Percentiles rank a stretch among this genome's conserved stretches.
These are phyloP conservation scores for Rafetus swinhoei DNA, from an alignment of 2,113 vertebrate genomes.

Conservation along the genomic window DNA sequence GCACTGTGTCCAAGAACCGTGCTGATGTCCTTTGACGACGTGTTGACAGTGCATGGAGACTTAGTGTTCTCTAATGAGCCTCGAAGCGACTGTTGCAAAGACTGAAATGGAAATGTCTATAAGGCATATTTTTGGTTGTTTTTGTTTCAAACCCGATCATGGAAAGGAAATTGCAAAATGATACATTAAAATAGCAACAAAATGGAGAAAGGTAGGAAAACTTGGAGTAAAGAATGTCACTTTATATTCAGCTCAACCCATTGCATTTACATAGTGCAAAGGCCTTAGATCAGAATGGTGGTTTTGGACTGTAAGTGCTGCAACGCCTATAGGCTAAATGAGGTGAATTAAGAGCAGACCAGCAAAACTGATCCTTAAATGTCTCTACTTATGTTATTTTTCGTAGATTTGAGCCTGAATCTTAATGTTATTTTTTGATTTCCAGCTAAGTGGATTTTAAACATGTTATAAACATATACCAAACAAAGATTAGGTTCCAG, in stretches of 20 bases:
- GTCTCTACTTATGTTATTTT: neutral
- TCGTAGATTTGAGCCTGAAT: slow-evolving; percentile 17
- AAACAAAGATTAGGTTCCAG: neutral
- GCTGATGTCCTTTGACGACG: neutral
- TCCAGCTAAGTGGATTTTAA: neutral
- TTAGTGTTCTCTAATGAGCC: neutral
- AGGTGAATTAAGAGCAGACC: slow-evolving; percentile 21
- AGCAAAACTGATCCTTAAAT: slow-evolving; percentile 33
- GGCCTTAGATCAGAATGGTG: neutral
- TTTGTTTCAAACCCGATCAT: neutral
- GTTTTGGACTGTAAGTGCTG: slow-evolving; percentile 27
- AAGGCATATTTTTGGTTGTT: rapidly evolving
- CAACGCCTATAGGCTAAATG: neutral
- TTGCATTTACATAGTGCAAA: neutral
- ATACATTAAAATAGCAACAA: neutral
- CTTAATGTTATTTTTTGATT: neutral
- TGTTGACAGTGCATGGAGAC: rapidly evolving
- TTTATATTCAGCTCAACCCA: neutral
- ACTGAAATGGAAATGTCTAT: neutral
- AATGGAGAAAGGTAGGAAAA: neutral
- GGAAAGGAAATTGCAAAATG: slow-evolving; percentile 15
- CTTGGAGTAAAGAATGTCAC: neutral
- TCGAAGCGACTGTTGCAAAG: neutral
- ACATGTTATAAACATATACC: neutral
- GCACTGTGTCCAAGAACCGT: neutral